These are phyloP conservation scores for Alectoris magna DNA, from an alignment of 2,797 vertebrate species.

Conservation along the genomic window DNA sequence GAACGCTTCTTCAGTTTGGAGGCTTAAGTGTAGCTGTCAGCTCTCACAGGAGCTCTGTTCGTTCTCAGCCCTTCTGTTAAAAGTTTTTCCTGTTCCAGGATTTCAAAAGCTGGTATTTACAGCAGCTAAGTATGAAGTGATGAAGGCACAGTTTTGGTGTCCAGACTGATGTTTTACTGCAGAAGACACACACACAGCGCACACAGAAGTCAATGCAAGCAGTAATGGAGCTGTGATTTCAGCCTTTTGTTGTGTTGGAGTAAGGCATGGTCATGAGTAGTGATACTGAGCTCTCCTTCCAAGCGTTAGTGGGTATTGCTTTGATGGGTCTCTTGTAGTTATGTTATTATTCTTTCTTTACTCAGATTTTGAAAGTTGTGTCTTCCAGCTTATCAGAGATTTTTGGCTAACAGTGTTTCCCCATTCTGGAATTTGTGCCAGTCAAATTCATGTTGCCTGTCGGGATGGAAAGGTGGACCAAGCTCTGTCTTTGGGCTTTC, in stretches of 20 bases:
- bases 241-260: not conserved
- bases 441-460: conserved; percentile 78
- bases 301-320: not conserved
- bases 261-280: not conserved
- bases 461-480: conserved; percentile 79
- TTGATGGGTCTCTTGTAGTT: not conserved
- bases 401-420: not conserved
- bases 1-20: not conserved
- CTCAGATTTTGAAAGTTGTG: not conserved
- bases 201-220: not conserved
- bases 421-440: conserved; percentile 17
- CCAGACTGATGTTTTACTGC: not conserved
- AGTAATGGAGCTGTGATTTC: not conserved
- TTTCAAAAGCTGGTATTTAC: not conserved
- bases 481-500: conserved; percentile 80
- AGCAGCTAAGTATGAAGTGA: not conserved
- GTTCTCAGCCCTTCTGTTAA: not conserved
- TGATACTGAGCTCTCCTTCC: not conserved
- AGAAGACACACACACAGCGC: not conserved
- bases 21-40: not conserved
- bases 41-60: not conserved
- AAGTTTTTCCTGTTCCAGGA: not conserved
- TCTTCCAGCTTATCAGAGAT: not conserved
- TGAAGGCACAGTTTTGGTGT: not conserved
- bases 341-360: not conserved